Evolutionary conservation across 2,888 invertebrate species (phyloP), one percentile per base, ranked within the genome.

Genomic region (Drosophila anomelani): DNA sequence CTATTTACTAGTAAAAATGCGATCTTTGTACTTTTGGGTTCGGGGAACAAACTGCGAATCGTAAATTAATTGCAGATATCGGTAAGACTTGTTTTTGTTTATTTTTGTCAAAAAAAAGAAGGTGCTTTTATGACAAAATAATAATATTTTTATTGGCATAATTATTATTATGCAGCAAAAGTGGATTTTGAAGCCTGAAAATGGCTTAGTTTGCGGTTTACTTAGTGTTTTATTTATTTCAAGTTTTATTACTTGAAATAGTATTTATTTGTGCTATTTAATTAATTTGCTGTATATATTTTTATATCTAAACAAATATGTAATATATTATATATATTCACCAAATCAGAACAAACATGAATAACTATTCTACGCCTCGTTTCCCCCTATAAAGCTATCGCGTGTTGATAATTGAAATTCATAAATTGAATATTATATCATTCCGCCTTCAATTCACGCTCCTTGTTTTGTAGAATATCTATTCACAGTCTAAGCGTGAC

Each of bases 401-500:
- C 38, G 63, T 64, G 63, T 17, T 34, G 17, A 63, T 15, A 64
- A 49, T 63, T 26, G 12, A 41, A 49, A 6, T 41, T 34, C n/a
- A 9, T 7, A 9, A 23, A 4, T 4, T 39, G 12, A 23, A 26
- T 12, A 39, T 41, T 39, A 23, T 23, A 9, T 39, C 32, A 38
- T 29, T 23, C n/a, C 1, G 13, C 20, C 15, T 20, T 46, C 26
- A 29, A 29, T 20, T 38, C 12, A 3, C 3, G 6, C 0, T 13
- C 1, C 13, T 23, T 34, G 51, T 5, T 51, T 34, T 23, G 1
- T 1, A 34, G 9, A 51, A n/a, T 17, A 38, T n/a, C 17, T 32
- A 39, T 64, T 64, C 2, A 7, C 8, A 63, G 9, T 64, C 64
- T 49, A 34, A 64, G 64, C 66, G 49, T 64, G 64, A 61, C 34